Evolutionary conservation across 2,797 vertebrate genomes (phyloP).

Genomic region (Xerus rutilus): DNA sequence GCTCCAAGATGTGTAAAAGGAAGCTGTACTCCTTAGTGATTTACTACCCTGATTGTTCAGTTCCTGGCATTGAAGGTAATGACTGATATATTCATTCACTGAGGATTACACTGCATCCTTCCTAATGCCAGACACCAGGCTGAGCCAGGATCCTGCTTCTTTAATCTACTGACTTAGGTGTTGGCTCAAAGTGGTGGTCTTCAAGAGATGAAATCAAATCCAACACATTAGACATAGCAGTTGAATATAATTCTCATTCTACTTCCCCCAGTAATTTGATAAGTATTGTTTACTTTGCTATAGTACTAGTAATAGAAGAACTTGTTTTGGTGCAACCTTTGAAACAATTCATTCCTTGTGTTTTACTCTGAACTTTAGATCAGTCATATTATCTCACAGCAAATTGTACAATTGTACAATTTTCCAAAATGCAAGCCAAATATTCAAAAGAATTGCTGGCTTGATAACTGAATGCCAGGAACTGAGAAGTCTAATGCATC

Average conservation of each 20-base stretch:
- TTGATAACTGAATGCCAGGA: slow-evolving; percentile 56
- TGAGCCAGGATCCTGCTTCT: neutral
- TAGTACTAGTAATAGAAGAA: slow-evolving; percentile 16
- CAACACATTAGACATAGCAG: neutral
- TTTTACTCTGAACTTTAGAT: slow-evolving; percentile 39
- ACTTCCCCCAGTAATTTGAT: neutral
- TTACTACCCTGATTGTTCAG: neutral
- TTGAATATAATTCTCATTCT: neutral
- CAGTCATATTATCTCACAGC: slow-evolving; percentile 46
- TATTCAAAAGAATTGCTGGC: neutral
- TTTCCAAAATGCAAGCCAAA: slow-evolving; percentile 71
- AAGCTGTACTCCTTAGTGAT: neutral
- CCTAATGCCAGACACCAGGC: neutral
- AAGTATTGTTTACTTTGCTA: slow-evolving; percentile 36
- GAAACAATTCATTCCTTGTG: slow-evolving; percentile 46
- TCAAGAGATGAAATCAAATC: neutral
- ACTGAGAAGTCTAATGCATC: neutral
- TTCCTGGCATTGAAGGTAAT: neutral
- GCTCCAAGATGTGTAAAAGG: neutral
- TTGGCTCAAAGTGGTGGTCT: neutral
- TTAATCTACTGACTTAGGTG: neutral
- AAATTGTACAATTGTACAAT: slow-evolving; percentile 51
- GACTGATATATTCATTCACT: neutral
- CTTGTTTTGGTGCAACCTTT: neutral
- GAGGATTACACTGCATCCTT: fast-evolving